Base-by-base conservation (phyloP, 2,113 vertebrate species). In the Heloderma charlesbogerti region DNA sequence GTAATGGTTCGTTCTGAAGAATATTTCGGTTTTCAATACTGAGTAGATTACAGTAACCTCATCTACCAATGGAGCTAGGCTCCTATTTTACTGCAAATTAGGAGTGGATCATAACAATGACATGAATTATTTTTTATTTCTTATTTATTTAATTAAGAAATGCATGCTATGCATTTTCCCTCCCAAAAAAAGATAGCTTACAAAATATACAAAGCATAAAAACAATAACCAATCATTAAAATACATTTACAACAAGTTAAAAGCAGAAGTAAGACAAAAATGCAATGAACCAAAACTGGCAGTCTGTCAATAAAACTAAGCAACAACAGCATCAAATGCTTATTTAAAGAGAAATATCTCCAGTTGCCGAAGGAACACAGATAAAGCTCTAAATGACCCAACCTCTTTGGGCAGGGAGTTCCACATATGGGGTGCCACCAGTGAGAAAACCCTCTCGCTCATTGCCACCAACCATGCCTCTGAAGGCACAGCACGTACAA, bases 51-150 rank as follows among this genome's bases (percentile, higher is more conserved):
- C 5, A 40, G 40, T 45, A 29, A 66, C 22, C 48, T 71, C 54
- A 60, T 51, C 34, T 63, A 45, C 29, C 43, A 2, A 67, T 31
- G n/a, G 27, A 54, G 43, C 7, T 40, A 51, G 31, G 40, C 69
- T n/a, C 7, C 60, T 85, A 37, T 34, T 66, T 89, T 4, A 85
- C 93, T 92, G 86, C 83, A 94, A 29, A 9, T 79, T 75, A 69
- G 57, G n/a, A 87, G 15, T 78, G 54, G 29, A 77, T 78, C 74
- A 34, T 82, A 82, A 87, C 40, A 25, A 77, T 2, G 10, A 48
- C 48, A 78, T 43, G 72, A 60, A 75, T 57, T 84, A 85, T 31
- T 45, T 31, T 45, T 82, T 82, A 54, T 18, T 63, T 63, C 10
- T 54, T 81, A 81, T 29, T 54, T 37, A 60, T 60, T 82, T 82